Percentiles rank a stretch among this genome's conserved stretches.
Conservation (phyloP, 1,140 invertebrate species). For the Helicorthomorpha holstii region DNA sequence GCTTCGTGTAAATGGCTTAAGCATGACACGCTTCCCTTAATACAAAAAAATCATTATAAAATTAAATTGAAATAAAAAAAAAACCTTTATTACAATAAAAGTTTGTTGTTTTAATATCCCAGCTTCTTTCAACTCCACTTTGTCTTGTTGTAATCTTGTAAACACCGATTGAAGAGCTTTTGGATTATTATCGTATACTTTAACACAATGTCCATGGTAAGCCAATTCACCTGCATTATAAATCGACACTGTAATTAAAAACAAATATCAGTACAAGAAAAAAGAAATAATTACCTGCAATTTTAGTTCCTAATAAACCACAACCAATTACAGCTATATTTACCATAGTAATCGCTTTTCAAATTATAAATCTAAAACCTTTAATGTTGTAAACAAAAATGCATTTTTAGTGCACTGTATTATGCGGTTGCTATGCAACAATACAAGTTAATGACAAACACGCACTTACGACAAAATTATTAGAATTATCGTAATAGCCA, state of each 20-base stretch:
- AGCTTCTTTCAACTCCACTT: constrained; percentile 23
- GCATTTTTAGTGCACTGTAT: no score
- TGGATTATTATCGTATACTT: constrained; percentile 26
- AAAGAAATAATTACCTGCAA: constrained; percentile 22
- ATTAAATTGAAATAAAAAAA: no score
- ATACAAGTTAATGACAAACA: no score
- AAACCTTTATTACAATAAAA: constrained; percentile 29
- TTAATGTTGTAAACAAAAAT: no score
- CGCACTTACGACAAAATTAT: no score
- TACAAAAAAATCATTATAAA: background rate
- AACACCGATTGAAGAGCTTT: constrained; percentile 23
- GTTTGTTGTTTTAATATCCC: constrained; percentile 25
- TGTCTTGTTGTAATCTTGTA: constrained; percentile 27
- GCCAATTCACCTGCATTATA: constrained; percentile 25
- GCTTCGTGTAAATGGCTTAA: constrained; percentile 29
- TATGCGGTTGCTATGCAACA: no score
- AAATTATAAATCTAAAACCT: no score
- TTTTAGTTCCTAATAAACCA: constrained; percentile 29
- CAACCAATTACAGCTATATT: constrained; percentile 29
- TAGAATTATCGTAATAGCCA: no score
- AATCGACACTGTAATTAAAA: no score
- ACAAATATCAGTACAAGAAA: constrained; percentile 1
- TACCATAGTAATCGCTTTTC: no score
- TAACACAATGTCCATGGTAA: constrained; percentile 32
- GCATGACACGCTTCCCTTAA: constrained; percentile 29